These are phyloP conservation scores for Scaptodrosophila latifasciaeformis DNA, from an alignment of 2,888 invertebrate genomes.

Conservation along the genomic window DNA sequence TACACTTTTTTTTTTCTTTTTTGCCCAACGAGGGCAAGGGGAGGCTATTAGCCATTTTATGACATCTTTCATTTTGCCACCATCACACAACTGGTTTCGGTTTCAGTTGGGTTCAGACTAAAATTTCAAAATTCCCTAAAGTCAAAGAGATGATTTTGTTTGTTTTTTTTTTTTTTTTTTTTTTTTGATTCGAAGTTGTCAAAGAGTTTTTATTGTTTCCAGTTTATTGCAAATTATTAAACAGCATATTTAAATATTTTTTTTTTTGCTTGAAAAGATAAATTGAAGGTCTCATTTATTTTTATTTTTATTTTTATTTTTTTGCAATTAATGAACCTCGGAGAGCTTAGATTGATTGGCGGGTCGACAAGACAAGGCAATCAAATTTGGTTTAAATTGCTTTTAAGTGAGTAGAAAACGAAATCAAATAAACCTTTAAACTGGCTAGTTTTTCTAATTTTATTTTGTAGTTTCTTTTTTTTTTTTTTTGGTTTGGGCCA, in stretches of 20 bases:
- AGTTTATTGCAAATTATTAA: constrained; percentile 4
- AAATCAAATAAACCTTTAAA: constrained; percentile 35
- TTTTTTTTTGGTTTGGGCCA: constrained; percentile 19
- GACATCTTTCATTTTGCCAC: constrained; percentile 51
- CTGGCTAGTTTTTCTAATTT: constrained; percentile 29
- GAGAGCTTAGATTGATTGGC: constrained; percentile 41
- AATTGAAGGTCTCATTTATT: too few species aligned
- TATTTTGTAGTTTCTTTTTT: constrained; percentile 28
- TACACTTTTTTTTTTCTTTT: constrained; percentile 25
- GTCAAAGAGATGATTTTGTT: too few species aligned
- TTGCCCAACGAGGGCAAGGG: constrained; percentile 6
- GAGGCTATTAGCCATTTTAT: constrained; percentile 54
- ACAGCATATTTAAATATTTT: neutral
- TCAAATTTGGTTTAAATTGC: constrained; percentile 63
- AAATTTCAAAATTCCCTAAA: too few species aligned
- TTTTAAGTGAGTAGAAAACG: constrained; percentile 47
- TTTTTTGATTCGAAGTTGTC: too few species aligned
- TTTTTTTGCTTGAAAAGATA: too few species aligned
- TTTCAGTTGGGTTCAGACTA: too few species aligned
- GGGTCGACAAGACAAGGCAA: too few species aligned
- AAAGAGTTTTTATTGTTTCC: constrained; percentile 18
- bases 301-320: neutral
- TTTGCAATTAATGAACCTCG: constrained; percentile 10
- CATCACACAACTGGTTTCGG: too few species aligned
- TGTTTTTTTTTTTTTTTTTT: too few species aligned